Base-by-base conservation (phyloP, 1,140 invertebrate species). In the Micrasema longulum region DNA sequence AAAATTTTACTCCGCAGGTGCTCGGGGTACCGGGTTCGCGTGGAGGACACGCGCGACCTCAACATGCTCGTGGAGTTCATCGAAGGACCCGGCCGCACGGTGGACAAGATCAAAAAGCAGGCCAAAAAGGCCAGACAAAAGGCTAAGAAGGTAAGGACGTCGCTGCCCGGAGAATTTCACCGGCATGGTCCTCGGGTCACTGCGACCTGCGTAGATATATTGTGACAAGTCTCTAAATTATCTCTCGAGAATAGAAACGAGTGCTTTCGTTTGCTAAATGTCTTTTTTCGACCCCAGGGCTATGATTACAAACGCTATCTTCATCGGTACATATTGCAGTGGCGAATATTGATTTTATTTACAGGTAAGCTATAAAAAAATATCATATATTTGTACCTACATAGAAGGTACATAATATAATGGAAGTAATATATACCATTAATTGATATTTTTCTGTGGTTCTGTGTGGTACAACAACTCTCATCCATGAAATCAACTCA, bases 21-120 rank as follows among this genome's bases (percentile, higher is more conserved):
- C 22, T 73, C 72, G n/a, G 67, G 38, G 1, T 65, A 66, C 38
- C 26, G 36, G 0, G 62, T 64, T 0, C 57, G 77, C 0, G 67
- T 77, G 0, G 79, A 81, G 20, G 84, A 85, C 73, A 80, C 82
- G 0, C 77, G 82, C 0, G 84, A 84, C 62, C 63, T 84, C 62
- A 82, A 85, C 74, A 82, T 80, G 23, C 75, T 85, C 14, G 76
- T 85, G 53, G 81, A 84, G 76, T 85, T 83, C 74, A 85, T 85
- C 23, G 84, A 85, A 71, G 84, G 83, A 0, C 83, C 84, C 0
- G 77, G 80, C 14, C 22, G 81, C 0, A 79, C 81, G 63, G 80
- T 82, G 0, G 83, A 85, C 74, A 69, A 82, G 6, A 81, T 82
- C 23, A 85, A 85, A 78, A 85, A 85, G 68, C 70, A 79, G 1